Percentiles rank a stretch among this genome's conserved stretches.
Conservation (phyloP, 2,888 invertebrate species). For the Ceriagrion tenellum region DNA sequence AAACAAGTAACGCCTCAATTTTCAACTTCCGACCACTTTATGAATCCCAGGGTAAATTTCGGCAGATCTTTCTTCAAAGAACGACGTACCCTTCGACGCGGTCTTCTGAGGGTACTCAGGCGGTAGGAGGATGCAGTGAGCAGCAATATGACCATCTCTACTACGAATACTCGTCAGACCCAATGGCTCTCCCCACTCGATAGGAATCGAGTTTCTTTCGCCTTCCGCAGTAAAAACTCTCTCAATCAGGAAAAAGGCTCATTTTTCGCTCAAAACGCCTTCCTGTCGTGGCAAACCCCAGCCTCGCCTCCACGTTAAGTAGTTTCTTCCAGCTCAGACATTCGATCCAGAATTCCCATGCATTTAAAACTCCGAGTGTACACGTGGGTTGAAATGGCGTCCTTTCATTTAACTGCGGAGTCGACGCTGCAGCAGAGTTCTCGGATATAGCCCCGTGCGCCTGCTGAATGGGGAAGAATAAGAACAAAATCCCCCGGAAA, state of each 20-base stretch:
- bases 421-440: not conserved
- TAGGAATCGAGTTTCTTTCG: not conserved
- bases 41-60: not conserved
- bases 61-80: not conserved
- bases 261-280: not conserved
- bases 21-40: not conserved
- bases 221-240: not conserved
- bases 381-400: not conserved
- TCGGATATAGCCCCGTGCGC: too few species aligned
- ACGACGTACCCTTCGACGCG: not conserved
- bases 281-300: not conserved
- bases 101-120: not conserved
- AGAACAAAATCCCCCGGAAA: constrained; percentile 39
- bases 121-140: not conserved
- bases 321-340: not conserved
- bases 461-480: not conserved
- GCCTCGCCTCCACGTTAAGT: not conserved
- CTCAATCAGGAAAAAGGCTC: not conserved
- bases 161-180: not conserved
- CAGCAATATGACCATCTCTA: not conserved
- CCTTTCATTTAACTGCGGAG: constrained; percentile 28
- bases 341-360: not conserved
- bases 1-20: not conserved
- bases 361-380: not conserved
- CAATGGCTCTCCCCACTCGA: not conserved